Percentiles rank a stretch among this genome's conserved stretches.
Evolutionary conservation across 1,140 invertebrate genomes (phyloP).

Genomic region (Colletes latitarsis): DNA sequence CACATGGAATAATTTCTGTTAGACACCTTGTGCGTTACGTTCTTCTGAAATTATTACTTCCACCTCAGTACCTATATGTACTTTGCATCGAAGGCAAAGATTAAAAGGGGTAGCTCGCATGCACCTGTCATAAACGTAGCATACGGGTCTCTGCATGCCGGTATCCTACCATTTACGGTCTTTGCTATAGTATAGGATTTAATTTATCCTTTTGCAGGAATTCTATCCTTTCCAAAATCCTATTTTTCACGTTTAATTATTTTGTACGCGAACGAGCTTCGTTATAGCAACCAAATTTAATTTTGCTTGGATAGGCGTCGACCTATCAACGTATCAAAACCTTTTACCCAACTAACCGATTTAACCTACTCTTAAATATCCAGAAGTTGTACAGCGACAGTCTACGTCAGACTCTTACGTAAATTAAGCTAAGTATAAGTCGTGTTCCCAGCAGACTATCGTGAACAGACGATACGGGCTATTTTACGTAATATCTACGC

Average conservation of each 20-base stretch:
- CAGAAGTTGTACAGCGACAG: background rate
- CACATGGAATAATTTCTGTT: too few relatives aligned
- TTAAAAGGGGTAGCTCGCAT: too few relatives aligned
- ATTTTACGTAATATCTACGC: background rate
- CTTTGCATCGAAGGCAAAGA: too few relatives aligned
- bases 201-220: too few relatives aligned
- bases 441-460: background rate
- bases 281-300: background rate
- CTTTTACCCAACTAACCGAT: background rate
- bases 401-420: background rate
- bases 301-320: background rate
- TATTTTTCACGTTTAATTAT: background rate
- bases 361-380: background rate
- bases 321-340: background rate
- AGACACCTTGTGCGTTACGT: too few relatives aligned
- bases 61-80: too few relatives aligned
- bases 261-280: background rate
- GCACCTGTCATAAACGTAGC: too few relatives aligned
- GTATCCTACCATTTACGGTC: too few relatives aligned
- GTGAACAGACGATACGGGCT: background rate
- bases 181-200: too few relatives aligned
- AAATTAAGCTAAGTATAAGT: constrained; percentile 1
- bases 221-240: background rate
- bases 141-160: too few relatives aligned
- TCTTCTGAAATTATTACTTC: too few relatives aligned